Percentiles rank a stretch among this genome's conserved stretches.
These are phyloP conservation scores for Chaenogobius annularis DNA, from an alignment of 2,113 vertebrate species.

Conservation along the genomic window DNA sequence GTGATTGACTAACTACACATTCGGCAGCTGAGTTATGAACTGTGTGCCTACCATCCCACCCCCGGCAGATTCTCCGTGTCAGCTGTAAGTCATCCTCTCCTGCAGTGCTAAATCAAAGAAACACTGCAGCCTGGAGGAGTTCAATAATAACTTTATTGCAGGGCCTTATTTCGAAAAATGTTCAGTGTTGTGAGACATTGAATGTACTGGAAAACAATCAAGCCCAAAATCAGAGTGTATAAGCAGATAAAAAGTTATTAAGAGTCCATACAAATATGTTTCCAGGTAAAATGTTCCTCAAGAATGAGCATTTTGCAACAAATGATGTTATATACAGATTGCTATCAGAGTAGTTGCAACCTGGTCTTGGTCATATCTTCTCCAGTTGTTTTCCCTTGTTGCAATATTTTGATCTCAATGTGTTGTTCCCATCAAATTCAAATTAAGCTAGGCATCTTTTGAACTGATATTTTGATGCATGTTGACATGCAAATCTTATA, in stretches of 20 bases:
- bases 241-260: background rate
- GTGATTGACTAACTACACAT: slow-evolving; percentile 98
- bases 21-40: slow-evolving; percentile 89
- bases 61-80: slow-evolving; percentile 70
- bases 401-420: background rate
- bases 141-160: slow-evolving; percentile 80
- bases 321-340: background rate
- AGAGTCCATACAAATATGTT: background rate
- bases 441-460: background rate
- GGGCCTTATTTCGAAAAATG: slow-evolving; percentile 53
- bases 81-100: slow-evolving; percentile 77
- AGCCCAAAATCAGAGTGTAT: background rate
- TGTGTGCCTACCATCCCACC: slow-evolving; percentile 68
- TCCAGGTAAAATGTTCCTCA: background rate
- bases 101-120: slow-evolving; percentile 72
- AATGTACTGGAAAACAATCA: background rate
- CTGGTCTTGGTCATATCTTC: background rate
- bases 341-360: background rate
- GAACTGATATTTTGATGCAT: background rate
- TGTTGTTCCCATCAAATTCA: background rate
- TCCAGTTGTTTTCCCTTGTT: background rate
- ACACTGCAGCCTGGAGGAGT: slow-evolving; percentile 68
- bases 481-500: background rate
- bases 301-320: background rate
- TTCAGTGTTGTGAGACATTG: background rate